Evolutionary conservation across 2,888 invertebrate genomes (phyloP), one percentile per base, ranked within the genome.

Genomic region (Galerucella nymphaeae): DNA sequence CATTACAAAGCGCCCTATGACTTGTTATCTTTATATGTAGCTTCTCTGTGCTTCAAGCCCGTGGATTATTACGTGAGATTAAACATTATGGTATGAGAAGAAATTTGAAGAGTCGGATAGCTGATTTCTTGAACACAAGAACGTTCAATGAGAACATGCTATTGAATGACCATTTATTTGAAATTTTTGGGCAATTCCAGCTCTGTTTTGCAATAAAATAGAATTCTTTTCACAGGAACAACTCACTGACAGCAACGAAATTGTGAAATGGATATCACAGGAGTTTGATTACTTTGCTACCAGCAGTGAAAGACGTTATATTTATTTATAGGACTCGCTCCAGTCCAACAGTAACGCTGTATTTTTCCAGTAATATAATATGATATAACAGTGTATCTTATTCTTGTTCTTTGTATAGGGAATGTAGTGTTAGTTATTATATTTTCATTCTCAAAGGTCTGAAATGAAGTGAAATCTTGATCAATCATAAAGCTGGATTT

Each of bases 281-380:
- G 76, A 73, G 75, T 75, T 73, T 76, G 75, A 77, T 78, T 78
- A 78, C 76, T 72, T 71, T 58, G 65, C 70, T 18, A 66, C 64
- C 45, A 70, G 57, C 65, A 64, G n/a, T 30, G 64, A 70, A 69
- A 64, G 70, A 64, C 58, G 70, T 58, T 65, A 23, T 64, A 70
- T 70, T 63, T 64, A 64, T 70, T 58, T 70, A 64, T 64, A 58
- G 58, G 58, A 14, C 14, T 45, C 45, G 5, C 45, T 45, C 14
- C 45, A 45, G 45, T 45, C 45, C 45, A 14, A 45, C 45, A 45
- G 45, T 45, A 45, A 45, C 14, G 45, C 45, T 45, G 45, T 14
- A 45, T 45, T 45, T 30, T 30, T 8, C 30, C 30, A 8, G 30
- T 45, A 45, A 2, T 45, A 45, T 45, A 14, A 45, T 45, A 14